Evolutionary conservation across 2,888 invertebrate species (phyloP).

Genomic region (Polietes domitor): DNA sequence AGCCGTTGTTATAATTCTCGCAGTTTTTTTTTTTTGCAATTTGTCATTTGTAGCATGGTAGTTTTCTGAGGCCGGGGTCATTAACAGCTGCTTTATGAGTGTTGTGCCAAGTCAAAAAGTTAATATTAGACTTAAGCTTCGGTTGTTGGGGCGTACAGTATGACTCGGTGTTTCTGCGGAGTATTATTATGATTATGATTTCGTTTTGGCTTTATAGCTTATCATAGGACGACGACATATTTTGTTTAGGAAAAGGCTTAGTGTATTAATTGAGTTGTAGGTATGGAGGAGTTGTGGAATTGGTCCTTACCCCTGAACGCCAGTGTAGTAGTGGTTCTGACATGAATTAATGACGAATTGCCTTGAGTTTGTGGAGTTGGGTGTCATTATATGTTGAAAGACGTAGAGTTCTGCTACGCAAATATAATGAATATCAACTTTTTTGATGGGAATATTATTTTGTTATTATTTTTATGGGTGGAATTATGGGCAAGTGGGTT

Average conservation of each 20-base stretch:
- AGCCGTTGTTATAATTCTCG: slow-evolving; percentile 55
- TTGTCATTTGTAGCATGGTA: slow-evolving; percentile 17
- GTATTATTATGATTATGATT: slow-evolving; percentile 21
- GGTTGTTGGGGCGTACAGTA: background rate
- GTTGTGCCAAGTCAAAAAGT: slow-evolving; percentile 59
- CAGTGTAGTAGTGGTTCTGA: background rate
- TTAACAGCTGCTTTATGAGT: slow-evolving; percentile 59
- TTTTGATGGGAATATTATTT: too few relatives aligned
- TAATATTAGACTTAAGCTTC: slow-evolving; percentile 40
- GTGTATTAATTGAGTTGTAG: slow-evolving; percentile 20
- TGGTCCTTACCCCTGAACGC: background rate
- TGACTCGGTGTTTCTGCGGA: slow-evolving; percentile 33
- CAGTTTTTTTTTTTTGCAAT: slow-evolving; percentile 9
- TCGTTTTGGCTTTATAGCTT: background rate
- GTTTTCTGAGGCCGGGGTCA: slow-evolving; percentile 55
- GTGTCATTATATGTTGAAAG: too few relatives aligned
- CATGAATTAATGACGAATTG: background rate
- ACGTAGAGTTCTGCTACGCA: background rate
- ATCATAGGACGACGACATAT: background rate
- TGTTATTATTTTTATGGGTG: background rate
- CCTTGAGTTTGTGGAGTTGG: background rate
- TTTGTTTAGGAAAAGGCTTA: slow-evolving; percentile 31
- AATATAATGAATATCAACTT: background rate
- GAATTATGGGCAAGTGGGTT: too few relatives aligned
- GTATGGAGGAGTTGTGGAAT: background rate